A percentile compares a stretch with the other conserved stretches of the same genome.
phyloP scores from a whole-genome alignment of 2,113 vertebrate species.

The Sialia sialis region DNA sequence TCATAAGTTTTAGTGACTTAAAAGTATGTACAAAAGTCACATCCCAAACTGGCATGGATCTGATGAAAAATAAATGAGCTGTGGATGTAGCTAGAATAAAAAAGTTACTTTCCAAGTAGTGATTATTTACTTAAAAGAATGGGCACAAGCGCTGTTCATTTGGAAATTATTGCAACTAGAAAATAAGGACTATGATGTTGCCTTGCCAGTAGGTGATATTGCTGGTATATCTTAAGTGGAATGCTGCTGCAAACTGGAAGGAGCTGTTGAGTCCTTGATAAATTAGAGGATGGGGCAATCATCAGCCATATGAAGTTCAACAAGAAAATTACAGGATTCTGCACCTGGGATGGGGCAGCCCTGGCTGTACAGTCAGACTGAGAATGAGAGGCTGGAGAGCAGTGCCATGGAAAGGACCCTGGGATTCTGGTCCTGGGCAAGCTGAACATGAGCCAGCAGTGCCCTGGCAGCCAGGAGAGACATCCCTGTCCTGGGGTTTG shows the following conservation, averaged over 20 bases:
- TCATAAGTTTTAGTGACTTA: not conserved
- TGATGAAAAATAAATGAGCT: not conserved
- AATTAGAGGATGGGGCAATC: too few relatives aligned
- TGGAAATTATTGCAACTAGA: not conserved
- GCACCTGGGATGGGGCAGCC: too few relatives aligned
- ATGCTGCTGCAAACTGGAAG: not conserved
- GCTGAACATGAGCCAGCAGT: not conserved
- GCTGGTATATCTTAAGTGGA: not conserved
- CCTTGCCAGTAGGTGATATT: not conserved
- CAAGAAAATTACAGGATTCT: not conserved
- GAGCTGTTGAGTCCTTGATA: not conserved
- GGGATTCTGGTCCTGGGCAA: not conserved
- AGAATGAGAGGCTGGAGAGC: not conserved
- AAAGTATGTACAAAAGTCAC: not conserved
- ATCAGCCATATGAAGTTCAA: fast-evolving
- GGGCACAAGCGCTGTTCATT: not conserved
- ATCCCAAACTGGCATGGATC: not conserved
- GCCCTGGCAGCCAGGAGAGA: not conserved
- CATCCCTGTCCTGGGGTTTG: too few relatives aligned
- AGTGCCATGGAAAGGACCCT: not conserved
- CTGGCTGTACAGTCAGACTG: not conserved
- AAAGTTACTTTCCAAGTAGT: not conserved
- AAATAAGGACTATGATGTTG: not conserved
- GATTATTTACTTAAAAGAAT: not conserved
- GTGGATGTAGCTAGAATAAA: not conserved